Percentiles rank a stretch among this genome's conserved stretches.
Conservation (phyloP, 2,888 invertebrate genomes). For the Silvanus unidentatus region DNA sequence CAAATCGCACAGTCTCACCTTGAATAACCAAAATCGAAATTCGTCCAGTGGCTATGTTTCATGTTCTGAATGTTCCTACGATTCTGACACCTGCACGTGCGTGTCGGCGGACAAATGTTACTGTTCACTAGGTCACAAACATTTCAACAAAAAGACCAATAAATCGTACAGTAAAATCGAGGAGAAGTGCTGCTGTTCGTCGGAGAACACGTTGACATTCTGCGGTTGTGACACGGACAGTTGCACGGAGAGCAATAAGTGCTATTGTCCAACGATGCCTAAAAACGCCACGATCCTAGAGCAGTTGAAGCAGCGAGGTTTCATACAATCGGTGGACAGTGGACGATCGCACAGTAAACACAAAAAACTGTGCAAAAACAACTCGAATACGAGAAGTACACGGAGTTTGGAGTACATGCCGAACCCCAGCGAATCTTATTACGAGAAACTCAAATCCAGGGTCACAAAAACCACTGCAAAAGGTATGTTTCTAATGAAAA, state of each 20-base stretch:
- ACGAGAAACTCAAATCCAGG: slow-evolving; percentile 41
- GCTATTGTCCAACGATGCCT: slow-evolving; percentile 60
- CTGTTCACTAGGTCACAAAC: slow-evolving; percentile 64
- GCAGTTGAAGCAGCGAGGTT: slow-evolving; percentile 49
- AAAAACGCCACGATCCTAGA: slow-evolving; percentile 43
- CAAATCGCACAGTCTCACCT: slow-evolving; percentile 28
- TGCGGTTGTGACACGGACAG: slow-evolving; percentile 83
- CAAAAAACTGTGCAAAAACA: slow-evolving; percentile 40
- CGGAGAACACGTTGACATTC: slow-evolving; percentile 49
- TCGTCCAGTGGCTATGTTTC: slow-evolving; percentile 68
- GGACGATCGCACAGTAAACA: slow-evolving; percentile 20
- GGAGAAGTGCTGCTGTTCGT: slow-evolving; percentile 61
- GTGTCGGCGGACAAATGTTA: slow-evolving; percentile 77
- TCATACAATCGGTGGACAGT: slow-evolving; percentile 38
- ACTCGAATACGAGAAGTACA: slow-evolving; percentile 41
- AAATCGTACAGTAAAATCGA: slow-evolving; percentile 44
- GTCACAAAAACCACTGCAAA: slow-evolving; percentile 18
- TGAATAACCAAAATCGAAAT: slow-evolving; percentile 36
- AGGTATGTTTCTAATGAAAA: no score
- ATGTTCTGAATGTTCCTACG: slow-evolving; percentile 81
- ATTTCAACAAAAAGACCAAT: slow-evolving; percentile 35
- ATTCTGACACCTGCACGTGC: slow-evolving; percentile 77
- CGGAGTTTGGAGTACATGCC: slow-evolving; percentile 52
- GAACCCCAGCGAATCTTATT: slow-evolving; percentile 50
- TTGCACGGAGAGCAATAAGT: slow-evolving; percentile 81